Conservation (phyloP, 2,888 invertebrate species). For the Hoplodrina blanda region DNA sequence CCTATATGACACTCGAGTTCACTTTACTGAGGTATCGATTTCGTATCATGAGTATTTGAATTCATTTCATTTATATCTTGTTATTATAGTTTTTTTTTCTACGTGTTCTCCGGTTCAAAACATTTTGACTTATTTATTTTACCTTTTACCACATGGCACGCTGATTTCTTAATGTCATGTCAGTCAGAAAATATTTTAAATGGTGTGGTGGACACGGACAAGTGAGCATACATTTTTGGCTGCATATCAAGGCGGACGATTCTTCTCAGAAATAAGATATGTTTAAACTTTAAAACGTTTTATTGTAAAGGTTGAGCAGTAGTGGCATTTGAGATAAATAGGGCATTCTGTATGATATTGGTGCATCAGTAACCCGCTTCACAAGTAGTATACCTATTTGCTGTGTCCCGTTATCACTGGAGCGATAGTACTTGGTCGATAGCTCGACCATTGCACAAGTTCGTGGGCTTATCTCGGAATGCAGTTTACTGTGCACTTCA, state of each 20-base stretch:
- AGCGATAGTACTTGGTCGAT: slow-evolving; percentile 81
- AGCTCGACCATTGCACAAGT: slow-evolving; percentile 80
- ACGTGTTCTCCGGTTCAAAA: slow-evolving; percentile 13
- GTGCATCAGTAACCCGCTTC: slow-evolving; percentile 76
- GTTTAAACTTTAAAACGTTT: slow-evolving; percentile 61
- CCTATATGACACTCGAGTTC: slow-evolving; percentile 63
- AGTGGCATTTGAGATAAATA: slow-evolving; percentile 73
- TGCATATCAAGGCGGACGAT: slow-evolving; percentile 64
- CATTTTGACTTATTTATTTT: slow-evolving; percentile 14
- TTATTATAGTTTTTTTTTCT: slow-evolving; percentile 1
- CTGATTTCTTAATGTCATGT: slow-evolving; percentile 27
- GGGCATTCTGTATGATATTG: slow-evolving; percentile 74
- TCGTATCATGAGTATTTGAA: slow-evolving; percentile 32
- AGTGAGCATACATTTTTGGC: slow-evolving; percentile 64
- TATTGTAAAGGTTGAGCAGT: slow-evolving; percentile 51
- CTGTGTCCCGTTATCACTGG: slow-evolving; percentile 82
- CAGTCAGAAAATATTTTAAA: slow-evolving; percentile 30
- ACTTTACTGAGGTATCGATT: slow-evolving; percentile 57
- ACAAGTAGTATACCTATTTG: slow-evolving; percentile 74
- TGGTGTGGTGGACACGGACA: slow-evolving; percentile 36
- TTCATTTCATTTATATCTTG: slow-evolving; percentile 32
- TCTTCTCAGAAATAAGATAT: slow-evolving; percentile 63
- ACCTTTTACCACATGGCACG: slow-evolving; percentile 13
- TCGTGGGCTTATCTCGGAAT: slow-evolving; percentile 81
- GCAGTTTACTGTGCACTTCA: slow-evolving; percentile 80